Percentiles rank a stretch among this genome's conserved stretches.
Conservation (phyloP, 2,113 vertebrate genomes). For the Rhinogobius similis region DNA sequence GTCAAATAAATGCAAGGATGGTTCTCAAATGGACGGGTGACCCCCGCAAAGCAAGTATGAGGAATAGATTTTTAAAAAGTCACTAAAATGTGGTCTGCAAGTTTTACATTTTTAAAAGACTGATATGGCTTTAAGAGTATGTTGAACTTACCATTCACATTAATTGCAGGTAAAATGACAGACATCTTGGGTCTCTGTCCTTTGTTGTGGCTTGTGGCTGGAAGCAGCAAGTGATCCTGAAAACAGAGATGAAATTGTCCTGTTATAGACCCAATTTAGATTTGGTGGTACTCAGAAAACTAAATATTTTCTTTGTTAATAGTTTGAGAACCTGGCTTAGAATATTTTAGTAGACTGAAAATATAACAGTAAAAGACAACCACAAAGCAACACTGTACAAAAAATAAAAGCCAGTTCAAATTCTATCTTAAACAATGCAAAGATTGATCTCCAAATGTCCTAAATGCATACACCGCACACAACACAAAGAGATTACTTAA, state of each 20-base stretch:
- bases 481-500: neutral
- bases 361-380: neutral
- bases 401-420: neutral
- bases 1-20: conserved; percentile 28
- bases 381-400: too few relatives aligned
- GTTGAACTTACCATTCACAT: conserved; percentile 87
- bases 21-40: conserved; percentile 15
- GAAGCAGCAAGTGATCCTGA: conserved; percentile 94
- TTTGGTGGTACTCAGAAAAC: too few relatives aligned
- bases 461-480: neutral
- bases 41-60: neutral
- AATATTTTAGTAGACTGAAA: too few relatives aligned
- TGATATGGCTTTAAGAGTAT: conserved; percentile 26
- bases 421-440: neutral
- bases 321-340: too few relatives aligned
- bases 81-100: neutral
- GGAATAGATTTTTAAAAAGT: neutral
- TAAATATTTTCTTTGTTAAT: too few relatives aligned
- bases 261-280: too few relatives aligned
- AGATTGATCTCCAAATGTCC: neutral
- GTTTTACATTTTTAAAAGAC: conserved; percentile 3
- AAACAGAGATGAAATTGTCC: conserved; percentile 51
- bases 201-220: conserved; percentile 94
- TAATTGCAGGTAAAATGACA: conserved; percentile 91
- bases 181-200: conserved; percentile 96